Evolutionary conservation across 2,113 vertebrate species (phyloP), one percentile per base, ranked within the genome.

Genomic region (Chaetorhynchus papuensis): DNA sequence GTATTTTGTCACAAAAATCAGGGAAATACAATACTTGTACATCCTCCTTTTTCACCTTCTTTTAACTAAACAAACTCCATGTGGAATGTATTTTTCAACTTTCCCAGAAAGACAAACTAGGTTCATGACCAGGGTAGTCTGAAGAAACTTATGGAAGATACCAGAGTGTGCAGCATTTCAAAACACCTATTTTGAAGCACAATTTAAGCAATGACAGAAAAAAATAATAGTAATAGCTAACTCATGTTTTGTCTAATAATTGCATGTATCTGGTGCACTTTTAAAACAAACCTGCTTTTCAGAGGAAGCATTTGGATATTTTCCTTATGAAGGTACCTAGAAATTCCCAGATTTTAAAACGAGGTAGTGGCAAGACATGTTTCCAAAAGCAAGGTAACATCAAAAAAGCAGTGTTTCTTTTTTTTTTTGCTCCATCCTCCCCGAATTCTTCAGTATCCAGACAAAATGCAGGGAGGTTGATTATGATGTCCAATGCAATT

Each of bases 351-450:
- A 68, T 66, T 85, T 37, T 76, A 74, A 82, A 87, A 76, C 72
- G 10, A 50, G 5, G 16, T 26, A 33, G 15, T 68, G 63, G 56
- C 8, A 66, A 74, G 23, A 56, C 22, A 16, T 23, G 2, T 68
- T 80, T 83, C 39, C 71, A 77, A 76, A 86, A 68, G 17, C 11
- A 79, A 70, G 9, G 14, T 31, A 22, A 7, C 7, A 37, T 33
- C 2, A 61, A 66, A 56, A 72, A 54, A 8, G 0, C 4, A 20
- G 1, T 42, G 11, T 26, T 70, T 19, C 65, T 47, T 0, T 10
- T 9, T 31, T 30, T 20, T 31, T 41, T n/a, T 50, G 0, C 10
- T 22, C 20, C 0, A 0, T 7, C 3, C 1, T 26, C 9, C 10
- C 28, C 19, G 27, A 26, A 9, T 74, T n/a, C 13, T 56, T 66